Base-by-base conservation (phyloP, 2,888 invertebrate species). In the Pachliopta kotzebuea region DNA sequence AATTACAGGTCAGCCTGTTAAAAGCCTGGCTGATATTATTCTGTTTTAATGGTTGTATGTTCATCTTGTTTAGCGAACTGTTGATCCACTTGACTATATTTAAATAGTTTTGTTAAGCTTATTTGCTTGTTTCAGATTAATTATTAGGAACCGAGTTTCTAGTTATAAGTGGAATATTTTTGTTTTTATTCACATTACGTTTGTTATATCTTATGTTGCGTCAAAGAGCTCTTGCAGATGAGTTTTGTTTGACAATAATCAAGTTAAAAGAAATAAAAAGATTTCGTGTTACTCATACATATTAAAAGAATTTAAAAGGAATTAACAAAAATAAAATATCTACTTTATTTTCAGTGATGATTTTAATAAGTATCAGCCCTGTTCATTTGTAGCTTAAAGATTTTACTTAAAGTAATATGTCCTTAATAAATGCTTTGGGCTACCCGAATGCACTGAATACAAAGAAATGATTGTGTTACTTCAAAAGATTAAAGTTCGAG, bases 1-100 rank as follows among this genome's bases (percentile, higher is more conserved):
- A 64, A 64, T 64, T 63, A 49, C 26, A 37, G 37, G 29, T 23
- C 24, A 31, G 45, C 56, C 31, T 63, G 59, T 55, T 59, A 59
- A 63, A 24, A 29, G 18, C 6, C 20, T 45, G 49, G 49, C 49
- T 26, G 61, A 20, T 54, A 45, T 61, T 53, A 37, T 60, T 45
- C 14, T 54, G n/a, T 37, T 50, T 60, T 54, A 53, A 60, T 45
- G 54, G 54, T 45, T 61, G 55, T 58, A 20, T 52, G 63, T 56
- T 55, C 50, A 37, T 49, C 37, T 49, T 55, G 55, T 50, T 60
- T 56, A 55, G 23, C 55, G 42, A 50, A 59, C 55, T 50, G 57
- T 63, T 57, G 52, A 37, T 24, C 52, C 57, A 57, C 42, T 63
- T 42, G 57, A 57, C 42, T 3, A 26, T 52, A 11, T 49, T 49